A percentile compares a stretch with the other conserved stretches of the same genome.
These are phyloP conservation scores for Megalopta genalis DNA, from an alignment of 1,140 invertebrate genomes.

Conservation along the genomic window DNA sequence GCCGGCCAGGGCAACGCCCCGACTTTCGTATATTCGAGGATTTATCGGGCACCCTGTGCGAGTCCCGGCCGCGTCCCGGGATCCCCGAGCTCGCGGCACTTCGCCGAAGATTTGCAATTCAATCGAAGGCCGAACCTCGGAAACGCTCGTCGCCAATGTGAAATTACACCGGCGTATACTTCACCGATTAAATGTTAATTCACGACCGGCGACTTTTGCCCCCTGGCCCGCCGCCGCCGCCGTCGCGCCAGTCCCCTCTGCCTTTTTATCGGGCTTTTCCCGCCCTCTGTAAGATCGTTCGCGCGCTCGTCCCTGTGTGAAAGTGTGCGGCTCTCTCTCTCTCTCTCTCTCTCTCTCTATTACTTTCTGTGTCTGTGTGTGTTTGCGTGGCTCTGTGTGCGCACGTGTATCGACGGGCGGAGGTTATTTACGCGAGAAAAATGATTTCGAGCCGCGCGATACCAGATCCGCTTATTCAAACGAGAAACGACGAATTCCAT, in stretches of 20 bases:
- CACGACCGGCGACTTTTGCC: not conserved
- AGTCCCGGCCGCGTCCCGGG: not conserved
- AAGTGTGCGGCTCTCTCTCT: too few relatives aligned
- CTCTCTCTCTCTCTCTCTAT: too few relatives aligned
- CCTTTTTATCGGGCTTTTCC: too few relatives aligned
- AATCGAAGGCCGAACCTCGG: conserved; percentile 24
- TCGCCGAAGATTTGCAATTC: conserved; percentile 48
- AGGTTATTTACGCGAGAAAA: conserved; percentile 30
- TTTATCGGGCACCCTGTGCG: not conserved
- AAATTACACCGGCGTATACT: conserved; percentile 39
- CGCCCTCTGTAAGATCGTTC: not conserved
- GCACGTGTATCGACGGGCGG: not conserved
- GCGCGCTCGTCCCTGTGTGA: too few relatives aligned
- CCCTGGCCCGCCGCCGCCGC: too few relatives aligned
- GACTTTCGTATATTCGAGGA: not conserved
- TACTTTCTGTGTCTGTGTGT: too few relatives aligned
- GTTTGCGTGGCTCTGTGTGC: too few relatives aligned
- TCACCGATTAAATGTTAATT: conserved; percentile 53
- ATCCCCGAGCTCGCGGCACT: conserved; percentile 8
- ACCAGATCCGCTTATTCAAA: conserved; percentile 45
- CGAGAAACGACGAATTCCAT: conserved; percentile 13
- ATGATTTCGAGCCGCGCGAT: conserved; percentile 7
- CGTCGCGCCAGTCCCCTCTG: too few relatives aligned
- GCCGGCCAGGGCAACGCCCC: too few relatives aligned
- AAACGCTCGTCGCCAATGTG: conserved; percentile 25